phyloP scores from a whole-genome alignment of 2,888 invertebrate genomes.

The Meta bourneti region DNA sequence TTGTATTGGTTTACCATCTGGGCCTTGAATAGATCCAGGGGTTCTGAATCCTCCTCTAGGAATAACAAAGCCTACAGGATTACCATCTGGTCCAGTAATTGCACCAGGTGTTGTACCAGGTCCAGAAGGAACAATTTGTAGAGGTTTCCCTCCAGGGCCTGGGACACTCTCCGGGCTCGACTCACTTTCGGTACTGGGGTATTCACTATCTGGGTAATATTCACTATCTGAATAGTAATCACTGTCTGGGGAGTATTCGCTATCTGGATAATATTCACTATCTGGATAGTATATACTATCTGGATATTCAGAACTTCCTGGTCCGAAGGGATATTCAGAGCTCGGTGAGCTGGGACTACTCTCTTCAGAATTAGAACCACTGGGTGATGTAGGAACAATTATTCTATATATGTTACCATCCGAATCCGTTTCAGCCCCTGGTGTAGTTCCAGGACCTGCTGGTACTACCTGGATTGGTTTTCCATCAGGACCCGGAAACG shows the following conservation, averaged over 20 bases:
- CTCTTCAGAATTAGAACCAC: not conserved
- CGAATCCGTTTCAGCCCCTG: slow-evolving; percentile 16
- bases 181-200: not conserved
- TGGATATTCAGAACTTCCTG: not conserved
- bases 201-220: not conserved
- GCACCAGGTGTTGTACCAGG: not conserved
- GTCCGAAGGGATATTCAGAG: not conserved
- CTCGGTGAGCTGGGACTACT: not conserved
- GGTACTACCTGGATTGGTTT: slow-evolving; percentile 26
- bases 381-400: not conserved
- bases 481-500: slow-evolving; percentile 21
- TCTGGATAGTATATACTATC: not conserved
- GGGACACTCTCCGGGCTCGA: not conserved
- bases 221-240: not conserved
- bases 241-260: not conserved
- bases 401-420: slow-evolving; percentile 21
- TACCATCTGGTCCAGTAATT: not conserved
- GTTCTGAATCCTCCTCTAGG: slow-evolving; percentile 2
- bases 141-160: not conserved
- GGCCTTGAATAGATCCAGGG: not conserved
- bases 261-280: not conserved
- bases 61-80: not conserved
- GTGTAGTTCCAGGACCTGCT: slow-evolving; percentile 32
- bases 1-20: not conserved
- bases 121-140: not conserved